A percentile compares a stretch with the other conserved stretches of the same genome.
These are phyloP conservation scores for Choristoneura fumiferana DNA, from an alignment of 1,140 invertebrate genomes.

Conservation along the genomic window DNA sequence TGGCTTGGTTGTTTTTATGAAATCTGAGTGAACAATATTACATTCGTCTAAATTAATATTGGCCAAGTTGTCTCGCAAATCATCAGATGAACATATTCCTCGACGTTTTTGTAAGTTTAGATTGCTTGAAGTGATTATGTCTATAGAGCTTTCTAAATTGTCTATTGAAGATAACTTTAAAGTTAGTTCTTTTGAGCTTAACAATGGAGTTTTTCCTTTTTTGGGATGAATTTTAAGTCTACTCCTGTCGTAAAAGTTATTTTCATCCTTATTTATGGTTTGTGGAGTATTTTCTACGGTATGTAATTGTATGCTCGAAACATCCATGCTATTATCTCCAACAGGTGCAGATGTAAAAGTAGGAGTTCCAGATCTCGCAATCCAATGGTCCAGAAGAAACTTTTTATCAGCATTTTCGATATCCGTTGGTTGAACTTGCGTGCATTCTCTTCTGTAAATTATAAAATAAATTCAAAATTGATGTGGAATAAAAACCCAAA, in stretches of 20 bases:
- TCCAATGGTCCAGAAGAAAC: conserved; percentile 75
- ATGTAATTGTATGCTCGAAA: conserved; percentile 72
- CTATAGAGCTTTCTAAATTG: conserved; percentile 67
- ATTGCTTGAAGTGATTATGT: conserved; percentile 63
- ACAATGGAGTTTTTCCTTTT: conserved; percentile 69
- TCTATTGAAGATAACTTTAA: conserved; percentile 63
- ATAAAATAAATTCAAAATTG: conserved; percentile 26
- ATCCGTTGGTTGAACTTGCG: conserved; percentile 41
- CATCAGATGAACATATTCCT: conserved; percentile 78
- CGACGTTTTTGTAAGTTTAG: conserved; percentile 77
- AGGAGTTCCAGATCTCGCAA: conserved; percentile 70
- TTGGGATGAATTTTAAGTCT: conserved; percentile 30
- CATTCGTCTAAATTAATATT: conserved; percentile 55
- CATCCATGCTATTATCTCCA: conserved; percentile 60
- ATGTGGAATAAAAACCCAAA: too few relatives aligned
- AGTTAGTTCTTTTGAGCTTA: conserved; percentile 66
- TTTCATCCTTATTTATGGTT: conserved; percentile 35
- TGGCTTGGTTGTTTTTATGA: conserved; percentile 55
- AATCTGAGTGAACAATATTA: conserved; percentile 52
- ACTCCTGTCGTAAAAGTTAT: conserved; percentile 33
- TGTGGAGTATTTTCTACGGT: conserved; percentile 72
- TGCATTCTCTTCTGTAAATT: conserved; percentile 41
- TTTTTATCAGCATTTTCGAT: conserved; percentile 75
- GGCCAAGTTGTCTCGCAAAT: conserved; percentile 63
- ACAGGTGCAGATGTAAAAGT: conserved; percentile 71